Evolutionary conservation across 2,113 vertebrate genomes (phyloP).

Genomic region (Abramis brama): DNA sequence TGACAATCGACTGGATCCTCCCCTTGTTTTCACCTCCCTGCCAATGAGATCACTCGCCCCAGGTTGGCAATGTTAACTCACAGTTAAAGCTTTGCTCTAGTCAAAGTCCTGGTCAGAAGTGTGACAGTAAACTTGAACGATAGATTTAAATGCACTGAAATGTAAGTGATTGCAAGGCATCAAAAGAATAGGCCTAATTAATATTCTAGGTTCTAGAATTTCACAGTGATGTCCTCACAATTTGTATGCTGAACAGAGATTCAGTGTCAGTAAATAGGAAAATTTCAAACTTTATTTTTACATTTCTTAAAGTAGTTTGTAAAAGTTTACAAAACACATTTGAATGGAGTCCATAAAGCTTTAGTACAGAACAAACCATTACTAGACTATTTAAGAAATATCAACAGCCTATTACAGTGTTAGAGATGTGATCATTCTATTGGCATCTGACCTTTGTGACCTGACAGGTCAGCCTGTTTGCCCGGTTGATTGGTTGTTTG

Average conservation of each 20-base stretch:
- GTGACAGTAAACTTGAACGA: background rate
- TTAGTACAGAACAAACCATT: background rate
- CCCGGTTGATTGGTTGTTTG: slow-evolving; percentile 23
- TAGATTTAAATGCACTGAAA: background rate
- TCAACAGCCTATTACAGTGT: background rate
- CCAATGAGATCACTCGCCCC: slow-evolving; percentile 38
- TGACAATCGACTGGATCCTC: slow-evolving; percentile 51
- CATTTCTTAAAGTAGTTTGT: too few relatives aligned
- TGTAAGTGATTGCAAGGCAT: background rate
- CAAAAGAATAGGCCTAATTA: background rate
- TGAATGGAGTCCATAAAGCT: background rate
- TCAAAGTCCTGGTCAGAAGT: slow-evolving; percentile 7
- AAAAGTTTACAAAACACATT: background rate
- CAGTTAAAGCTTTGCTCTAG: slow-evolving; percentile 7
- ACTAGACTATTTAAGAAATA: background rate
- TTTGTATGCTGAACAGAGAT: background rate
- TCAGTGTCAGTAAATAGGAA: background rate
- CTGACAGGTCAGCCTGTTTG: background rate
- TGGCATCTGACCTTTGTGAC: slow-evolving; percentile 8
- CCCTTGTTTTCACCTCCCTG: slow-evolving; percentile 54
- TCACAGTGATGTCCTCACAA: background rate
- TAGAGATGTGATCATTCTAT: slow-evolving; percentile 21
- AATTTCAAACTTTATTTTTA: background rate
- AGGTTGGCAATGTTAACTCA: slow-evolving; percentile 34
- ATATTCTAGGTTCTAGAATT: background rate